Conservation (phyloP, 2,797 vertebrate genomes). For the Emys orbicularis region DNA sequence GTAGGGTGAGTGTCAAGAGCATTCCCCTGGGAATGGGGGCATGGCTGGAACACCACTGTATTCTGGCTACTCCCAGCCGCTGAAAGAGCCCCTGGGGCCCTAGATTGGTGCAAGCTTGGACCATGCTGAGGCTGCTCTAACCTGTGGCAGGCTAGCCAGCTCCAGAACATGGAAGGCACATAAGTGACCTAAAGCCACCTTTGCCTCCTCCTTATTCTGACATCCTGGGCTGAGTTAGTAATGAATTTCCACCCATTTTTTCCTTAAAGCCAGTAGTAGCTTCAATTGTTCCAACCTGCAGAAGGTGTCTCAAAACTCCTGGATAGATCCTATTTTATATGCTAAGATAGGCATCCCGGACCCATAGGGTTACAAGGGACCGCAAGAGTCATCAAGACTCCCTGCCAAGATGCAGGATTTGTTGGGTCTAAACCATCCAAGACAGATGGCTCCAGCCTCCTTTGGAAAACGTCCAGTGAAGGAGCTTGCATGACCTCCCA, state of each 20-base stretch:
- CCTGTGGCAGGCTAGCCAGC: neutral
- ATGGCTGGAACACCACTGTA: neutral
- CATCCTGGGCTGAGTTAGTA: neutral
- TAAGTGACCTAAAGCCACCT: fast-evolving
- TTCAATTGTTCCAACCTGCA: neutral
- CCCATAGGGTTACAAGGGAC: neutral
- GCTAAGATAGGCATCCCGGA: neutral
- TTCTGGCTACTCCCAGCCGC: fast-evolving
- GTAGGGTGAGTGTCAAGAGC: neutral
- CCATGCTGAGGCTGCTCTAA: neutral
- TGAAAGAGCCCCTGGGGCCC: too few species aligned
- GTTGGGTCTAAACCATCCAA: neutral
- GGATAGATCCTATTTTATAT: neutral
- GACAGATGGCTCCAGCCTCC: neutral
- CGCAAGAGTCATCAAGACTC: neutral
- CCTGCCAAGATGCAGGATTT: neutral
- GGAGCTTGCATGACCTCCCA: neutral
- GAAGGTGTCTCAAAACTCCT: neutral
- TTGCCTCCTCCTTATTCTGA: neutral
- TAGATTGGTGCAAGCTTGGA: neutral
- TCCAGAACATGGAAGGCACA: fast-evolving
- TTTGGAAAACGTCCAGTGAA: neutral
- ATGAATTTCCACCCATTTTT: neutral
- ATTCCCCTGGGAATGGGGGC: neutral
- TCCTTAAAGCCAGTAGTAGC: neutral